Evolutionary conservation across 2,888 invertebrate genomes (phyloP).

Genomic region (Tachina grossa): DNA sequence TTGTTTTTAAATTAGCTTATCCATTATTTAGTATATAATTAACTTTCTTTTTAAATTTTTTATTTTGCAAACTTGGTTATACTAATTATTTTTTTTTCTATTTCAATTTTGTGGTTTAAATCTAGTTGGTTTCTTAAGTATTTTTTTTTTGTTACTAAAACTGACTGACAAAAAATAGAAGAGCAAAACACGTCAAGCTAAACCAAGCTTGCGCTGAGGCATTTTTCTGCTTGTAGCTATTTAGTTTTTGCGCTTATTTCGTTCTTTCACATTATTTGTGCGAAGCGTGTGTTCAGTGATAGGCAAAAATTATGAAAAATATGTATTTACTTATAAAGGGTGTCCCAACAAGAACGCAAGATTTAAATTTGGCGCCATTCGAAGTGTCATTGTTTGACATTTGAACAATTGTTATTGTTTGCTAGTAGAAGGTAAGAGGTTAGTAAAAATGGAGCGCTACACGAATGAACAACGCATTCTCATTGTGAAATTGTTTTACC

Average conservation of each 20-base stretch:
- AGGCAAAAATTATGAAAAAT: background rate
- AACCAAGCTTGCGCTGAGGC: slow-evolving; percentile 30
- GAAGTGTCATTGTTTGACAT: no score
- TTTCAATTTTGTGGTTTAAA: slow-evolving; percentile 48
- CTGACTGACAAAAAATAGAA: slow-evolving; percentile 35
- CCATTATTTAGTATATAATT: slow-evolving; percentile 63
- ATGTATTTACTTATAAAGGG: background rate
- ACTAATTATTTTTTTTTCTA: slow-evolving; percentile 38
- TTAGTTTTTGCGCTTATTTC: slow-evolving; percentile 32
- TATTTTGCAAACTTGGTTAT: slow-evolving; percentile 48
- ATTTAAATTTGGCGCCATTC: no score
- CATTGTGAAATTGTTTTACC: no score
- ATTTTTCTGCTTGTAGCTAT: slow-evolving; percentile 34
- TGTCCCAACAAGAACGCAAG: no score
- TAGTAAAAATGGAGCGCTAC: no score
- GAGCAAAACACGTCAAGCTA: slow-evolving; percentile 49
- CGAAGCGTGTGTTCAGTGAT: slow-evolving; percentile 8
- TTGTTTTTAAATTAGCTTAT: slow-evolving; percentile 54
- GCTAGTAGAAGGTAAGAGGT: no score
- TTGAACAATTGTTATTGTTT: no score
- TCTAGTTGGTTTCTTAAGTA: slow-evolving; percentile 35
- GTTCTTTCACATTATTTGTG: slow-evolving; percentile 14
- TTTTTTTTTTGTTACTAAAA: slow-evolving; percentile 33
- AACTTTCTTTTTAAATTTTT: slow-evolving; percentile 61
- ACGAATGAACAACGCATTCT: no score